Evolutionary conservation across 2,888 invertebrate species (phyloP).

Genomic region (Balanococcus diminutus): DNA sequence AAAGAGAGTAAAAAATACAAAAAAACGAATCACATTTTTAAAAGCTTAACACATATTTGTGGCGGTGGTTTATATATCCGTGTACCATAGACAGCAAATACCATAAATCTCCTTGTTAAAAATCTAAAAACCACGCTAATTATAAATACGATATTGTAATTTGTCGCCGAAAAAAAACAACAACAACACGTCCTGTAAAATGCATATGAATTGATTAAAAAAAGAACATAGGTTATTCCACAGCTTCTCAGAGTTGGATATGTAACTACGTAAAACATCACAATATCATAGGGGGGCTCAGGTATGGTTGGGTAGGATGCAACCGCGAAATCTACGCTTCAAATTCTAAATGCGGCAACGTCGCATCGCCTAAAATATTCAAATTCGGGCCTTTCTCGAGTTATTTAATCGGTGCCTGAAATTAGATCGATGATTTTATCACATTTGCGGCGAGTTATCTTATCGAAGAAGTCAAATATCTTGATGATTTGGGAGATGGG

Average conservation of each 20-base stretch:
- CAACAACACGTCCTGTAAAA: neutral
- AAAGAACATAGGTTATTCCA: neutral
- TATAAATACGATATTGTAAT: neutral
- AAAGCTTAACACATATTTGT: constrained; percentile 36
- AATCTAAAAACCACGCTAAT: constrained; percentile 31
- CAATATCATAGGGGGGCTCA: neutral
- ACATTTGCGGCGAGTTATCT: neutral
- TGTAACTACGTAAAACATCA: neutral
- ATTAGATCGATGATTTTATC: neutral
- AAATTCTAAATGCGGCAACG: neutral
- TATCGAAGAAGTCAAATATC: neutral
- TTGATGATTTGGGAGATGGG: neutral
- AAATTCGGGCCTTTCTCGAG: neutral
- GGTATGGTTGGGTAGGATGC: neutral
- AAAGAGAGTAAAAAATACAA: constrained; percentile 38
- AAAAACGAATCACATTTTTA: constrained; percentile 46
- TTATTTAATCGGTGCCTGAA: neutral
- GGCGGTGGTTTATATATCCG: constrained; percentile 18
- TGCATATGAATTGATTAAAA: neutral
- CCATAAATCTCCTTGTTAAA: constrained; percentile 18
- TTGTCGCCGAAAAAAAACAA: neutral
- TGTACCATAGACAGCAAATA: constrained; percentile 25
- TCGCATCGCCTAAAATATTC: neutral
- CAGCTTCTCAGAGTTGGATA: neutral
- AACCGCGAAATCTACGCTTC: neutral